These are phyloP conservation scores for Hirundo rustica DNA, from an alignment of 2,797 vertebrate species.

Conservation along the genomic window DNA sequence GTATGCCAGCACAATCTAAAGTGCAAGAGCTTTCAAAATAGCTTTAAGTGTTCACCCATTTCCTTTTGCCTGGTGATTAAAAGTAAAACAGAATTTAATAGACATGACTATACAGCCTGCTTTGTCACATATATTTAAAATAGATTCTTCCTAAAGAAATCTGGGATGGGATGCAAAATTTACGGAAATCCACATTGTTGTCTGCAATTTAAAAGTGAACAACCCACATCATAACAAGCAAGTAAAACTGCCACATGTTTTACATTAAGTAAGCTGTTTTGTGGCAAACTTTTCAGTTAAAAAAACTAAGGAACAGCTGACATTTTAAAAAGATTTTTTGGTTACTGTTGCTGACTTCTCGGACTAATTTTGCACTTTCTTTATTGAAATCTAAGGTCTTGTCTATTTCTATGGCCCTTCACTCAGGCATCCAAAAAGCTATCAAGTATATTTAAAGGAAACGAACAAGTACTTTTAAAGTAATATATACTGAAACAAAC, in stretches of 20 bases:
- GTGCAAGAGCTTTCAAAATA: neutral
- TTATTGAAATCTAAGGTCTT: neutral
- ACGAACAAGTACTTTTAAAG: neutral
- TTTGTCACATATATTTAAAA: neutral
- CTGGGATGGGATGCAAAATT: neutral
- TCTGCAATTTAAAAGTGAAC: neutral
- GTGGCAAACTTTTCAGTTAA: neutral
- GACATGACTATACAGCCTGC: neutral
- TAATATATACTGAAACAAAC: neutral
- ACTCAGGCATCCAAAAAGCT: neutral
- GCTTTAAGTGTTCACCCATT: neutral
- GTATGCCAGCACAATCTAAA: neutral
- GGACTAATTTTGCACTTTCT: neutral
- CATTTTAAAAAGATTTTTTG: neutral
- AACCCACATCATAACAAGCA: neutral
- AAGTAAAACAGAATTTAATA: neutral
- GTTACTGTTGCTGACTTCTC: neutral
- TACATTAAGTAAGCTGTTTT: neutral
- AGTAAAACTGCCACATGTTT: neutral
- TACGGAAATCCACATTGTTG: neutral
- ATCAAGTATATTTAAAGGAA: neutral
- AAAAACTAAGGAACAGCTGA: neutral
- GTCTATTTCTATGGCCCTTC: neutral
- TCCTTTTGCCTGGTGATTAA: neutral
- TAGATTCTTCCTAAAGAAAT: neutral